phyloP scores from a whole-genome alignment of 2,888 invertebrate species.

The Drosophila kanekoi region DNA sequence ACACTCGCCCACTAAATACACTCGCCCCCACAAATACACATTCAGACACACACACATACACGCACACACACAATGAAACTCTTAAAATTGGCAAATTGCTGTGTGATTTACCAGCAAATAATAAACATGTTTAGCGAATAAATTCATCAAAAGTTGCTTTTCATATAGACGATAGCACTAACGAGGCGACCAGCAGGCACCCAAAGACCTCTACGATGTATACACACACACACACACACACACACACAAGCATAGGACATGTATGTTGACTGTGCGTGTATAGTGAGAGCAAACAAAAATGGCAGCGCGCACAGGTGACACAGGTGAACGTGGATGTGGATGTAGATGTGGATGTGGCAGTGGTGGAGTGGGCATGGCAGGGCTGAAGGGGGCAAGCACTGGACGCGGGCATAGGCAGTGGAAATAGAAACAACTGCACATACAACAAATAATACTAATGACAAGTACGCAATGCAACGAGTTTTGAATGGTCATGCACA shows the following conservation, averaged over 20 bases:
- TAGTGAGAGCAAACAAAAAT: slow-evolving; percentile 55
- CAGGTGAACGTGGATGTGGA: slow-evolving; percentile 21
- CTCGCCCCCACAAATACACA: slow-evolving; percentile 6
- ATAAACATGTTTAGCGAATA: slow-evolving; percentile 82
- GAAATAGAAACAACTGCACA: slow-evolving; percentile 10
- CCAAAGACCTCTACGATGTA: slow-evolving; percentile 24
- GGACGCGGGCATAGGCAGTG: slow-evolving; percentile 18
- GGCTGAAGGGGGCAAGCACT: not conserved
- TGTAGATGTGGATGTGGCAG: not conserved
- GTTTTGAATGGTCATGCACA: slow-evolving; percentile 38
- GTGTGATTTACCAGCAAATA: slow-evolving; percentile 81
- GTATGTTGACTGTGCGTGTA: slow-evolving; percentile 45
- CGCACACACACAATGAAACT: slow-evolving; percentile 35
- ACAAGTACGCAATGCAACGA: slow-evolving; percentile 49
- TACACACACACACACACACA: slow-evolving; percentile 8
- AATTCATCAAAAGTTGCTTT: slow-evolving; percentile 77
- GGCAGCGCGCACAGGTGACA: slow-evolving; percentile 52
- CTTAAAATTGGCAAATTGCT: slow-evolving; percentile 80
- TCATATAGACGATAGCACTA: slow-evolving; percentile 70
- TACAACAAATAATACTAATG: slow-evolving; percentile 51
- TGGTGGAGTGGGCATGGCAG: not conserved
- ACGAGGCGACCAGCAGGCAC: slow-evolving; percentile 51
- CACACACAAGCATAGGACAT: slow-evolving; percentile 12
- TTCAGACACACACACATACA: slow-evolving; percentile 4
- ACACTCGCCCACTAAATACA: slow-evolving; percentile 37